Conservation (phyloP, 2,797 vertebrate genomes). For the Pseudomugil gertrudae region DNA sequence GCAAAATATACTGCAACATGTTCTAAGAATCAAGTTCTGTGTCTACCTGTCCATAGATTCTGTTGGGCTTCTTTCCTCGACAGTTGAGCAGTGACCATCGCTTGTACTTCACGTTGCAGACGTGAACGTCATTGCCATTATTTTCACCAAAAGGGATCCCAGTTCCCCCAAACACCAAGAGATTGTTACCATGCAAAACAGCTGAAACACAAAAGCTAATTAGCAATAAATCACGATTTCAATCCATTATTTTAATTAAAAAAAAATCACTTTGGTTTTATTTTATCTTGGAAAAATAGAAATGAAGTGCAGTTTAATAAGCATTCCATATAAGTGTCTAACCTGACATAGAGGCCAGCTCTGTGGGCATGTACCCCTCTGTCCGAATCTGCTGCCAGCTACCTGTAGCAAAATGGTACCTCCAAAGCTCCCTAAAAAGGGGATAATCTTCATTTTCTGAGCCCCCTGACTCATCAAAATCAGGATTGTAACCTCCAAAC, state of each 20-base stretch:
- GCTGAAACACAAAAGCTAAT: slow-evolving; percentile 75
- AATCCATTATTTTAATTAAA: not conserved
- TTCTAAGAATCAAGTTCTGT: not conserved
- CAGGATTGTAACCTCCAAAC: slow-evolving; percentile 97
- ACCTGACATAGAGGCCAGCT: slow-evolving; percentile 99
- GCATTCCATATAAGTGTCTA: not conserved
- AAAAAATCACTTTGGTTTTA: not conserved
- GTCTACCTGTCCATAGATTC: slow-evolving; percentile 96
- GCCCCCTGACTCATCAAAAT: slow-evolving; percentile 95
- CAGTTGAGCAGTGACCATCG: slow-evolving; percentile 96
- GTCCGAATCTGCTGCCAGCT: slow-evolving; percentile 97
- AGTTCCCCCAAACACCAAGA: slow-evolving; percentile 96
- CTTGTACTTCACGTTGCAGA: slow-evolving; percentile 97
- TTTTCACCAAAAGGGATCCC: slow-evolving; percentile 98
- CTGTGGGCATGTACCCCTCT: slow-evolving; percentile 96
- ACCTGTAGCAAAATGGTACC: slow-evolving; percentile 95
- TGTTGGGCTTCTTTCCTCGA: slow-evolving; percentile 94
- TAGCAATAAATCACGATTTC: not conserved
- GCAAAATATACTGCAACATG: not conserved
- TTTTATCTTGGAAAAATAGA: not conserved
- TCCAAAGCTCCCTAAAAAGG: slow-evolving; percentile 96
- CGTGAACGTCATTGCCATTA: slow-evolving; percentile 96
- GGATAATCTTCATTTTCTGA: slow-evolving; percentile 96
- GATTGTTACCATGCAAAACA: slow-evolving; percentile 96
- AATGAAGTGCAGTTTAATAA: not conserved